Base-by-base conservation (phyloP, 2,113 vertebrate genomes). In the Neomonachus schauinslandi region DNA sequence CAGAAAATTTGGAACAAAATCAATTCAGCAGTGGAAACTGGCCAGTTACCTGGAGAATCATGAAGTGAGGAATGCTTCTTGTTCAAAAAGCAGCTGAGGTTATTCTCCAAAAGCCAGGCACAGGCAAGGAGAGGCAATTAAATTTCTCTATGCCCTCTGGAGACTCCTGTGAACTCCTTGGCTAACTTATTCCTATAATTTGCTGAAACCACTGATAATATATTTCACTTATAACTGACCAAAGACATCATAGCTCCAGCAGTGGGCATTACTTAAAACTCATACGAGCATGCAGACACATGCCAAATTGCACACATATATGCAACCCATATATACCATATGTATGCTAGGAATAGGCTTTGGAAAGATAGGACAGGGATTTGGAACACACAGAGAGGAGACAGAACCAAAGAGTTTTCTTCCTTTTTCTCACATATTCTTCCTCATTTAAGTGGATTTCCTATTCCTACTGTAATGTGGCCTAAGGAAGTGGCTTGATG, bases 11-110 rank as follows among this genome's bases (percentile, higher is more conserved):
- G 83, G 95, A 94, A 77, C 51, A 92, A 79, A 98, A 97, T 95
- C 88, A 94, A 61, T 95, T 94, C 53, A 59, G 80, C 84, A 67
- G 51, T 91, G 88, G 92, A 96, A 96, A 93, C 84, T 97, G 65
- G 93, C 85, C n/a, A 12, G 88, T 97, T 95, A 97, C 97, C 97
- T 97, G 94, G 88, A 98, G 85, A 97, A 95, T 82, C 57, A 51
- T 69, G 91, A 95, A 95, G 49, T 53, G 46, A 94, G 63, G 42
- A 84, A 92, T 69, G 80, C 7, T 92, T 92, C 90, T 97, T 94
- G 94, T 90, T 97, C 84, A 94, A 96, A 96, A 76, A 59, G 80
- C 93, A 93, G 80, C 91, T 61, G 80, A 91, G 57, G 59, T 57
- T 96, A 82, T 95, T 94, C 81, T 93, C 84, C 88, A 95, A 89